Evolutionary conservation across 2,113 vertebrate genomes (phyloP), one percentile per base, ranked within the genome.

Genomic region (Anarrhichthys ocellatus): DNA sequence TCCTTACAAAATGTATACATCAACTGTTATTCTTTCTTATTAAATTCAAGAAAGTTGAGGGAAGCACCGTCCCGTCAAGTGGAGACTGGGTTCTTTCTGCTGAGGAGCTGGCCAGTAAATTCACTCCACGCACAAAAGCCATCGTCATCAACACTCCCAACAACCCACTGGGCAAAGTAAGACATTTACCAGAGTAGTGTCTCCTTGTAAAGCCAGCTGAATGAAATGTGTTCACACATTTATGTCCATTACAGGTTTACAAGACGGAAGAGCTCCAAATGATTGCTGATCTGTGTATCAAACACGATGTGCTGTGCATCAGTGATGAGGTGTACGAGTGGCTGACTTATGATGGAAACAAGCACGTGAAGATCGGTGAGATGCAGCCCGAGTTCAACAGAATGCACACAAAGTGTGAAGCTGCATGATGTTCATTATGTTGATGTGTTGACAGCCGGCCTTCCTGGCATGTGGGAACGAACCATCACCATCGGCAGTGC

Each of bases 261-360:
- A 96, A 92, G 81, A 90, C 9, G 0, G 93, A 79, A 6, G 98
- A 99, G 85, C 93, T 99, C 87, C 95, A 96, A 76, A 84, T 96
- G 90, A 95, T 99, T 1, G 97, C 98, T 9, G 93, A 94, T 42
- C 92, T 99, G 70, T 99, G 98, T 36, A 93, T 96, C 88, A 96
- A 96, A 91, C 96, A 99, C 0, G 93, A 98, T 0, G 87, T 96
- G 76, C 61, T 99, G 69, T 99, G 98, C 88, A 87, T 99, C 93
- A 95, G 95, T 0, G 98, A 99, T 0, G 98, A 99, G 87, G 98
- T 99, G 64, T 99, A 99, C 1, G 98, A 99, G 93, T 99, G 98
- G 97, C 89, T 99, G 86, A 96, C 96, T 1, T 99, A 97, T 0
- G 96, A 97, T 0, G 95, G 95, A 66, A 89, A 92, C 72, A 91